Conservation (phyloP, 2,888 invertebrate genomes). For the Andrena haemorrhoa region DNA sequence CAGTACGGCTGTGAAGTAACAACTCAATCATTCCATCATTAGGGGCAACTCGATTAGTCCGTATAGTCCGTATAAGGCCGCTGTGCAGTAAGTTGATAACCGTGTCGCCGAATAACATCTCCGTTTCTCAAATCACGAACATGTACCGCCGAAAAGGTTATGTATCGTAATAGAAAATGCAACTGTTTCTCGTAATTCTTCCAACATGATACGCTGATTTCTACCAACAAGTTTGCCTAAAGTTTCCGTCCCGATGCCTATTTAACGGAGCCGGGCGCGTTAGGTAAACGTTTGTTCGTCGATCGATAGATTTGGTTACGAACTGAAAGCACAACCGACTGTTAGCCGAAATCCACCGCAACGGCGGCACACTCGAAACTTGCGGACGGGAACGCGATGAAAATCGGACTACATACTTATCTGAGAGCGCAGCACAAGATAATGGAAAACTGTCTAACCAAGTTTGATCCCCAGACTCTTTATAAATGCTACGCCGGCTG, state of each 20-base stretch:
- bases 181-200: neutral
- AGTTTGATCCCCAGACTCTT: constrained; percentile 50
- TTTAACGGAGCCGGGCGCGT: neutral
- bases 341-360: neutral
- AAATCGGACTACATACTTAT: constrained; percentile 26
- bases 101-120: neutral
- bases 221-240: neutral
- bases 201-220: neutral
- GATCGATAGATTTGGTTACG: constrained; percentile 10
- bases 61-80: neutral
- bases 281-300: neutral
- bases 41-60: neutral
- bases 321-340: constrained; percentile 11
- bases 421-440: constrained; percentile 31
- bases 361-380: neutral
- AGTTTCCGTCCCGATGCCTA: neutral
- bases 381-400: neutral
- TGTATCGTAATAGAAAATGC: neutral
- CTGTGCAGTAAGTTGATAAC: constrained; percentile 14
- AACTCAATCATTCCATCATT: neutral
- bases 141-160: neutral
- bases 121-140: neutral
- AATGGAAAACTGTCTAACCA: constrained; percentile 56
- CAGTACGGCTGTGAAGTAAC: neutral
- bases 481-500: constrained; percentile 57